phyloP scores from a whole-genome alignment of 2,797 vertebrate species.

The Cryptoprocta ferox region DNA sequence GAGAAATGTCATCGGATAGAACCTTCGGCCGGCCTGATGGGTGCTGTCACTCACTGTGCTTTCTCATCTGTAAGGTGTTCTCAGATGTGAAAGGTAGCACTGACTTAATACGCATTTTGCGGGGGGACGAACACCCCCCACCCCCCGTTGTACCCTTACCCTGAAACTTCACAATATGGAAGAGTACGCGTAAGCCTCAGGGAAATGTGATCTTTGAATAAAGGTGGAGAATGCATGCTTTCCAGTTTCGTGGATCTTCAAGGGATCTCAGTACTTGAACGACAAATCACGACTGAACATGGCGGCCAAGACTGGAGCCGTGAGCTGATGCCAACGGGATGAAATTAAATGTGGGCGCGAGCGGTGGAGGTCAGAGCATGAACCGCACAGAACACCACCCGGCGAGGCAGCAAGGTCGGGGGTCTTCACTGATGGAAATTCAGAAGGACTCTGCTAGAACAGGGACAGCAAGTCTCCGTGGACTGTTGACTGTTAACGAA shows the following conservation, averaged over 20 bases:
- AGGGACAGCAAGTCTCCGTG: rapidly evolving
- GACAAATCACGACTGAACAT: too few species aligned
- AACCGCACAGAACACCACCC: rapidly evolving
- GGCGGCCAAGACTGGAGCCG: too few species aligned
- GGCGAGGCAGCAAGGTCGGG: neutral
- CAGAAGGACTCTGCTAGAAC: rapidly evolving
- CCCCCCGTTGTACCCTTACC: too few species aligned
- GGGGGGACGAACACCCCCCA: neutral
- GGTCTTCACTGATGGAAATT: rapidly evolving
- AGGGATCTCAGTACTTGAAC: neutral
- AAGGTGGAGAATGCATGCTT: neutral
- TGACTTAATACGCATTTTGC: neutral
- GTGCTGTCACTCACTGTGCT: rapidly evolving
- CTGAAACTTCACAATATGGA: neutral
- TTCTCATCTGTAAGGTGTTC: neutral
- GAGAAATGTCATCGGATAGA: rapidly evolving
- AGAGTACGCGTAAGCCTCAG: neutral
- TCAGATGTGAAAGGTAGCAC: too few species aligned
- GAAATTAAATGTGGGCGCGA: rapidly evolving
- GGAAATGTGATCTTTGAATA: rapidly evolving
- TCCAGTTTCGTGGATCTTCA: too few species aligned
- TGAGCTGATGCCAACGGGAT: rapidly evolving
- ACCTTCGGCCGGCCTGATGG: rapidly evolving
- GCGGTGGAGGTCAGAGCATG: rapidly evolving
- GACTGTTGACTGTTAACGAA: too few species aligned